Evolutionary conservation across 2,113 vertebrate species (phyloP).

Genomic region (Ornithorhynchus anatinus): DNA sequence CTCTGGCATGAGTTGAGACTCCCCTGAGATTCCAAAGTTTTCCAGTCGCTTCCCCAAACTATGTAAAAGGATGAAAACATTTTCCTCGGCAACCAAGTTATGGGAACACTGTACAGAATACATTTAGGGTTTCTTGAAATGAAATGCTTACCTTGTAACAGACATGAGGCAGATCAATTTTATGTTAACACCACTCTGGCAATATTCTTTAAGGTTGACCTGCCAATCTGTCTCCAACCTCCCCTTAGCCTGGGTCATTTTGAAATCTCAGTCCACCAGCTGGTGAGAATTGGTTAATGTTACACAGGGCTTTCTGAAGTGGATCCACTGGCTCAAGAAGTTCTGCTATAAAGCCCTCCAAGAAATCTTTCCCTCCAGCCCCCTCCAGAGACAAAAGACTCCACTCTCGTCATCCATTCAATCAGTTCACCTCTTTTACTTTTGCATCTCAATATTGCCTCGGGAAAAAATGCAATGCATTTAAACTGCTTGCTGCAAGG

Average conservation of each 20-base stretch:
- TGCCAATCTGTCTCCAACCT: background rate
- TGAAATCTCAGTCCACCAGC: background rate
- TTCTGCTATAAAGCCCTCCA: background rate
- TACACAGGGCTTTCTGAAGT: background rate
- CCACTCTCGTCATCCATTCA: too few relatives aligned
- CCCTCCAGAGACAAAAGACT: background rate
- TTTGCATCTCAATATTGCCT: too few relatives aligned
- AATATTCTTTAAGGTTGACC: background rate
- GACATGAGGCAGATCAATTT: conserved; percentile 30
- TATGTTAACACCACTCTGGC: conserved; percentile 16
- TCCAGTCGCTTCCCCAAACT: conserved; percentile 55
- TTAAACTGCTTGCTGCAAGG: too few relatives aligned
- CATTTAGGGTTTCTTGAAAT: conserved; percentile 45
- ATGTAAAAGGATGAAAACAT: conserved; percentile 49
- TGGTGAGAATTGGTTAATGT: background rate
- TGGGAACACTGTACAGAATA: too few relatives aligned
- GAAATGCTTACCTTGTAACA: conserved; percentile 35
- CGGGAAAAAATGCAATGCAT: too few relatives aligned
- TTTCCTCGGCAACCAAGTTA: too few relatives aligned
- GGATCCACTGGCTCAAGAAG: background rate
- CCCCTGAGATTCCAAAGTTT: conserved; percentile 61
- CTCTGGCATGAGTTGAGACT: conserved; percentile 52
- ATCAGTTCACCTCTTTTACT: too few relatives aligned
- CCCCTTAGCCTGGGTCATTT: background rate
- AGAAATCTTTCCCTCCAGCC: background rate